Evolutionary conservation across 2,113 vertebrate species (phyloP).

Genomic region (Polyodon spathula): DNA sequence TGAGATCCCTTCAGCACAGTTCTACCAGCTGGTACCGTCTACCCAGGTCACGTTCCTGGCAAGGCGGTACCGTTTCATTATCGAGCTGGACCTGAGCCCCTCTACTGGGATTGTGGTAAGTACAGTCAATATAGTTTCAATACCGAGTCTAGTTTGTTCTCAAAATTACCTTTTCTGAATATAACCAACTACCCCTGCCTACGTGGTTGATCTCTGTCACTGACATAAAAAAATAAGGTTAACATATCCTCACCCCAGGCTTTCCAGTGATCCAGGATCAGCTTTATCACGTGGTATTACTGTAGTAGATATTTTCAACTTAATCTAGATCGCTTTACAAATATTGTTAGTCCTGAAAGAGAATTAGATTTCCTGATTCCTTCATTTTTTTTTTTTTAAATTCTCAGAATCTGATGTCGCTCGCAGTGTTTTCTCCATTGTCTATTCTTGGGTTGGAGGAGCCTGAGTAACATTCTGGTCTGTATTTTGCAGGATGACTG

Average conservation of each 20-base stretch:
- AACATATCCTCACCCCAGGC: neutral
- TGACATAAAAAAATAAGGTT: no score
- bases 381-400: no score
- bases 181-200: neutral
- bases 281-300: no score
- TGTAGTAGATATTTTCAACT: no score
- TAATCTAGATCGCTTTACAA: no score
- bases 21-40: slow-evolving; percentile 78
- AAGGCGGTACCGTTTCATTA: slow-evolving; percentile 88
- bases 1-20: slow-evolving; percentile 48
- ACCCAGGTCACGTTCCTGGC: slow-evolving; percentile 87
- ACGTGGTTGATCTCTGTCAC: no score
- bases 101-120: slow-evolving; percentile 95
- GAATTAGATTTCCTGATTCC: no score
- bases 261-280: neutral
- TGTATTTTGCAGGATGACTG: slow-evolving; percentile 73
- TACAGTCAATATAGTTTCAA: neutral
- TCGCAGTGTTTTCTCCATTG: no score
- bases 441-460: no score
- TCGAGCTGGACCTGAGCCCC: slow-evolving; percentile 92
- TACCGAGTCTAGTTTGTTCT: neutral
- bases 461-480: neutral
- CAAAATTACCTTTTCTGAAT: neutral
- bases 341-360: no score
- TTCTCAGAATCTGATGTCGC: no score